Evolutionary conservation across 2,888 invertebrate species (phyloP), one percentile per base, ranked within the genome.

Genomic region (Andrena praecox): DNA sequence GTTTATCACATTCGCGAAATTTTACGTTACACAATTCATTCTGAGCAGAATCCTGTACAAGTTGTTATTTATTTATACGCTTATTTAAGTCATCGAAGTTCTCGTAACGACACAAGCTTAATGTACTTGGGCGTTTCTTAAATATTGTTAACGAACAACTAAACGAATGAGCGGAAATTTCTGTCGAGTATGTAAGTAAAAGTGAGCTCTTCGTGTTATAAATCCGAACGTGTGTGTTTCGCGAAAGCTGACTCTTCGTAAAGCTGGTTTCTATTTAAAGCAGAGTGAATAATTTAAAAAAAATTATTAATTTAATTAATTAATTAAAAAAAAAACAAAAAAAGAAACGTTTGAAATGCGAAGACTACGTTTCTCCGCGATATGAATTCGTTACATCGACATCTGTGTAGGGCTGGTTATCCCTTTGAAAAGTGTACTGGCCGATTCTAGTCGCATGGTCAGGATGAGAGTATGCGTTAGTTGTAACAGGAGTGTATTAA

Each of bases 391-490:
- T 16, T 27, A 10, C 12, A 68, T 59, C 29, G n/a, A 66, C n/a
- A 67, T 63, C 63, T 68, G 56, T 75, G 42, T 62, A 64, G 29
- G 62, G 70, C n/a, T 82, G 70, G 63, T 50, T 31, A 42, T 54
- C 12, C 2, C 35, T 75, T 66, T 52, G 29, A 81, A 62, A 60
- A 35, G 48, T 50, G n/a, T 68, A 59, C 67, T 71, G 82, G 33
- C 56, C 71, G 56, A 76, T 71, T 82, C 82, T 81, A 81, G 82
- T 81, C 82, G 67, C 50, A 59, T 78, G 74, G 82, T 56, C 77
- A 82, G 74, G 31, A 48, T 59, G 20, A 62, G 56, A 67, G 29
- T 33, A 72, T 67, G 54, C 31, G 48, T 70, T 74, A 27, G 42
- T 52, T 24, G 54, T 59, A 71, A 67, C 33, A 52, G 33, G 56